These are phyloP conservation scores for Cervus canadensis DNA, from an alignment of 2,113 vertebrate species.

Conservation along the genomic window DNA sequence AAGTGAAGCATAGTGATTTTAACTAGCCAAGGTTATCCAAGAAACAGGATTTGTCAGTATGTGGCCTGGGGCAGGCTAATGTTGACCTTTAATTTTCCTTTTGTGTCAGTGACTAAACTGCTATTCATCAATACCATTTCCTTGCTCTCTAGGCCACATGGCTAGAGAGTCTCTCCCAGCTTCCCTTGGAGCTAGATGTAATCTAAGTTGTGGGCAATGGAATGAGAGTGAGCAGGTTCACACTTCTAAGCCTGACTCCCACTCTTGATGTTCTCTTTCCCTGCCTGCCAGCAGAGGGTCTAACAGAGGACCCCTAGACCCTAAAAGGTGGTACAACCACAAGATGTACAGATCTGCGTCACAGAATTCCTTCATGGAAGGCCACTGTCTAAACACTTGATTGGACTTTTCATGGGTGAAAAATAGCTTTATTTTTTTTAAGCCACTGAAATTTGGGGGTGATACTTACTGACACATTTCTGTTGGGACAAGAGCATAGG, in stretches of 20 bases:
- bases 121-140: not conserved
- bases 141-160: not conserved
- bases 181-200: not conserved
- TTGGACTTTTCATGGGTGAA: not conserved
- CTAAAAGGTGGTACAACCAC: not conserved
- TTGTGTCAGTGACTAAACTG: not conserved
- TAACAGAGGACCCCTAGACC: not conserved
- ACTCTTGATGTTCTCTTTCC: not conserved
- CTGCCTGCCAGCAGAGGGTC: not conserved
- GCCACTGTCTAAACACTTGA: not conserved
- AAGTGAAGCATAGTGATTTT: constrained; percentile 8
- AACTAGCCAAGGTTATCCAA: not conserved
- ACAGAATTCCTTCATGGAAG: not conserved
- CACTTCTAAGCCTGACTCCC: not conserved
- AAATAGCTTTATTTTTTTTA: not conserved
- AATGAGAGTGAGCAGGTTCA: not conserved
- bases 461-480: not conserved
- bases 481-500: not conserved
- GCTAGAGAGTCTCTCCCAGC: not conserved
- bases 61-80: not conserved
- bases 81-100: not conserved
- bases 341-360: not conserved
- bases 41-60: not conserved
- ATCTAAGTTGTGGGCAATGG: not conserved
- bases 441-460: not conserved